Conservation (phyloP, 2,888 invertebrate species). For the Orgyia antiqua region DNA sequence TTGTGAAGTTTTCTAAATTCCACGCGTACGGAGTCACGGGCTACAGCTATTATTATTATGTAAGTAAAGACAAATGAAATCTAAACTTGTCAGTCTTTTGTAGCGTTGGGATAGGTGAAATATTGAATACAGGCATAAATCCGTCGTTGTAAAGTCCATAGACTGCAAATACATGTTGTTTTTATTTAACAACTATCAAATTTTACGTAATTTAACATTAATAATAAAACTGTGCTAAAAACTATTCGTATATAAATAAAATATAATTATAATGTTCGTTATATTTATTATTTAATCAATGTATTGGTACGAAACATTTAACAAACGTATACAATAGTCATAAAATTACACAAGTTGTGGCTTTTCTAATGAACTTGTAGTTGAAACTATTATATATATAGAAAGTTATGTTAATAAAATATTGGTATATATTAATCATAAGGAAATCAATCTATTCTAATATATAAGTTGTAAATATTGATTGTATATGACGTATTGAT, state of each 20-base stretch:
- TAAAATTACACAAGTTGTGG: conserved; percentile 15
- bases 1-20: no score
- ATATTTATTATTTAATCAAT: conserved; percentile 10
- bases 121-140: no score
- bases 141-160: no score
- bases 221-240: conserved; percentile 6
- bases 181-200: no score
- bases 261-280: conserved; percentile 7
- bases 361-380: conserved; percentile 10
- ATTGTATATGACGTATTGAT: no score
- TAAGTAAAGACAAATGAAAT: no score
- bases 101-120: no score
- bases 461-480: no score
- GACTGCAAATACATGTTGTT: no score
- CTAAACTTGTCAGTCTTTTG: no score
- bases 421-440: conserved; percentile 3
- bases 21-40: no score
- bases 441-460: conserved; percentile 5
- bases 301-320: conserved; percentile 10
- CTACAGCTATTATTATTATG: no score
- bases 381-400: conserved; percentile 10
- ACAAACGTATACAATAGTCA: conserved; percentile 7
- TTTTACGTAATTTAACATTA: conserved; percentile 2
- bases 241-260: conserved; percentile 6
- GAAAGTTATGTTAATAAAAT: conserved; percentile 12